Percentiles rank a stretch among this genome's conserved stretches.
Evolutionary conservation across 2,113 vertebrate genomes (phyloP).

Genomic region (Mus spicilegus): DNA sequence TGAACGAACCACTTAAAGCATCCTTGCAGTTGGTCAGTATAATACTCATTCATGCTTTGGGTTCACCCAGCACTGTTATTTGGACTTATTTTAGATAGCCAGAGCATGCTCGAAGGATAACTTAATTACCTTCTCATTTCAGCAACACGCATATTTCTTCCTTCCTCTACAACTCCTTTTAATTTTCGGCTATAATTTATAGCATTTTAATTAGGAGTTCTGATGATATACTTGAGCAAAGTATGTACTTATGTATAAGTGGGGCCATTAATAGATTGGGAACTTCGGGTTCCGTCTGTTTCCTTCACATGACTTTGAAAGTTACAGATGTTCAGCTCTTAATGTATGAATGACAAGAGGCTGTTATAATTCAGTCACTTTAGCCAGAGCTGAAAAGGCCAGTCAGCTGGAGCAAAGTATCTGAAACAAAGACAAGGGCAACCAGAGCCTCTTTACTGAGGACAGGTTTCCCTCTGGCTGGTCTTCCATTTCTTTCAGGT

Average conservation of each 20-base stretch:
- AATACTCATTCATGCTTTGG: slow-evolving; percentile 68
- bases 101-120: slow-evolving; percentile 50
- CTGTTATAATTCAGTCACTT: slow-evolving; percentile 43
- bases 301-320: slow-evolving; percentile 74
- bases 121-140: slow-evolving; percentile 78
- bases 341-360: slow-evolving; percentile 57
- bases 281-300: slow-evolving; percentile 57
- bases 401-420: slow-evolving; percentile 10
- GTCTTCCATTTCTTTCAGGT: slow-evolving; percentile 16
- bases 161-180: slow-evolving; percentile 68
- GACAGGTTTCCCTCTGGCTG: not conserved
- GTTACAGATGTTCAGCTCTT: slow-evolving; percentile 46
- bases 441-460: not conserved
- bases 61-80: slow-evolving; percentile 66
- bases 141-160: slow-evolving; percentile 74
- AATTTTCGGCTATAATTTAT: slow-evolving; percentile 78
- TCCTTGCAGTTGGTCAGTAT: slow-evolving; percentile 66
- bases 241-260: slow-evolving; percentile 63
- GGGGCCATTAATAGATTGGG: slow-evolving; percentile 53
- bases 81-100: slow-evolving; percentile 74
- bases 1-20: slow-evolving; percentile 57
- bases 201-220: slow-evolving; percentile 71
- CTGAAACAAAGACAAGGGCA: slow-evolving; percentile 50
- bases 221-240: slow-evolving; percentile 61
- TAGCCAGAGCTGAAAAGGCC: slow-evolving; percentile 19